These are phyloP conservation scores for Saccostrea glomerata DNA, from an alignment of 1,140 invertebrate species.

Conservation along the genomic window DNA sequence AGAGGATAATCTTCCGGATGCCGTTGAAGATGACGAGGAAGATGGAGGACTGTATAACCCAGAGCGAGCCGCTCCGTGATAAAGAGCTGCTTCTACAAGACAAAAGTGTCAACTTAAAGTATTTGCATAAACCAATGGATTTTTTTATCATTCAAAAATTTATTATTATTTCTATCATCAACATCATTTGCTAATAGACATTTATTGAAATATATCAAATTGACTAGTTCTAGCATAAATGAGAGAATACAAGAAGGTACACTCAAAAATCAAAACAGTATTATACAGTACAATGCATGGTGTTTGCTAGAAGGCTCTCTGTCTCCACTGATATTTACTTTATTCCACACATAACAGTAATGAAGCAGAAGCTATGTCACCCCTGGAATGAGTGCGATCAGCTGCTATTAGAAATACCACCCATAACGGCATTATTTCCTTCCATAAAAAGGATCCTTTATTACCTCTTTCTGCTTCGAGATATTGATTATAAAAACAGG, in stretches of 20 bases:
- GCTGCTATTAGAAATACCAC: conserved; percentile 22
- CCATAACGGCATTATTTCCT: conserved; percentile 17
- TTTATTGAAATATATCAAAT: background rate
- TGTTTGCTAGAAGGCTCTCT: background rate
- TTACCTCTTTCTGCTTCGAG: conserved; percentile 13
- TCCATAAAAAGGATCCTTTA: conserved; percentile 12
- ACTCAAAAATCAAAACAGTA: background rate
- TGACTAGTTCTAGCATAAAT: background rate
- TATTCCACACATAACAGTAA: conserved; percentile 20
- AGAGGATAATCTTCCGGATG: conserved; percentile 1
- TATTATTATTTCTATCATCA: too few species aligned
- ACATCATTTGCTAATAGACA: background rate
- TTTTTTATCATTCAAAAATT: background rate
- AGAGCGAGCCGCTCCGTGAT: conserved; percentile 7
- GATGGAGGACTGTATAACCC: conserved; percentile 13
- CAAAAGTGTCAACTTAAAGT: background rate
- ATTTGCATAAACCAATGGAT: background rate
- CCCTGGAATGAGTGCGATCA: background rate
- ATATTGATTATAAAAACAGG: conserved; percentile 37
- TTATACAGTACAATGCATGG: background rate
- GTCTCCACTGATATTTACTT: conserved; percentile 25
- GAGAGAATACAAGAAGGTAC: background rate
- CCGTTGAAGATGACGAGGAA: background rate
- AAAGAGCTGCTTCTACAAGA: background rate
- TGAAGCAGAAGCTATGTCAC: conserved; percentile 4